Conservation (phyloP, 2,888 invertebrate species). For the Pemphredon lugubris region DNA sequence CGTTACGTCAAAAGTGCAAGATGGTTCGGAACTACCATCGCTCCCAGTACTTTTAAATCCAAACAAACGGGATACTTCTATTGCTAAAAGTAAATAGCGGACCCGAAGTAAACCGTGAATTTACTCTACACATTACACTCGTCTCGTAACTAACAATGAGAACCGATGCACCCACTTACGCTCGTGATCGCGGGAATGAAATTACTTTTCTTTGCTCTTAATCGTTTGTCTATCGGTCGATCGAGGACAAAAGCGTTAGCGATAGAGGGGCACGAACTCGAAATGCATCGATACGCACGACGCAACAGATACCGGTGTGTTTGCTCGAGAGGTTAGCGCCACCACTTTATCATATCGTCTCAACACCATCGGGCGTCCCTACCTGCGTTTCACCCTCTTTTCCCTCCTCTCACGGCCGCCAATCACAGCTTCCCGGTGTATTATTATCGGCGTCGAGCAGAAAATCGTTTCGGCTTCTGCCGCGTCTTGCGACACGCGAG, state of each 20-base stretch:
- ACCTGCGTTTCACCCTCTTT: constrained; percentile 49
- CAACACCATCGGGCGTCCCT: constrained; percentile 60
- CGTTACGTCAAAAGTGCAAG: constrained; percentile 34
- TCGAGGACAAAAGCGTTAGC: constrained; percentile 12
- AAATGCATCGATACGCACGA: constrained; percentile 29
- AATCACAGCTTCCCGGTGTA: constrained; percentile 22
- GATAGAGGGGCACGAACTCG: constrained; percentile 27
- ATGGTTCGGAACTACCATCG: background rate
- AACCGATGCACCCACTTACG: no score
- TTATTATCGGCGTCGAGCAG: constrained; percentile 41
- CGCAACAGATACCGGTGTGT: constrained; percentile 49
- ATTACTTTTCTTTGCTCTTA: background rate
- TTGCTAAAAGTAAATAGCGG: background rate
- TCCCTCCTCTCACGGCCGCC: constrained; percentile 13
- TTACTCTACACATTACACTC: no score
- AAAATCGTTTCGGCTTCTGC: constrained; percentile 40
- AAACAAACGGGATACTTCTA: background rate
- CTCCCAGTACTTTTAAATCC: background rate
- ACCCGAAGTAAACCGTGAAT: background rate
- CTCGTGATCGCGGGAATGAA: no score
- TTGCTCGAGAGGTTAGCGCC: constrained; percentile 69
- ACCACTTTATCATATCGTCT: constrained; percentile 69
- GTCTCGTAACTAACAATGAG: no score
- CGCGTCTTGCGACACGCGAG: constrained; percentile 25
- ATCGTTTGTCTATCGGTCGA: background rate